Base-by-base conservation (phyloP, 2,797 vertebrate species). In the Rhadinocentrus ornatus region DNA sequence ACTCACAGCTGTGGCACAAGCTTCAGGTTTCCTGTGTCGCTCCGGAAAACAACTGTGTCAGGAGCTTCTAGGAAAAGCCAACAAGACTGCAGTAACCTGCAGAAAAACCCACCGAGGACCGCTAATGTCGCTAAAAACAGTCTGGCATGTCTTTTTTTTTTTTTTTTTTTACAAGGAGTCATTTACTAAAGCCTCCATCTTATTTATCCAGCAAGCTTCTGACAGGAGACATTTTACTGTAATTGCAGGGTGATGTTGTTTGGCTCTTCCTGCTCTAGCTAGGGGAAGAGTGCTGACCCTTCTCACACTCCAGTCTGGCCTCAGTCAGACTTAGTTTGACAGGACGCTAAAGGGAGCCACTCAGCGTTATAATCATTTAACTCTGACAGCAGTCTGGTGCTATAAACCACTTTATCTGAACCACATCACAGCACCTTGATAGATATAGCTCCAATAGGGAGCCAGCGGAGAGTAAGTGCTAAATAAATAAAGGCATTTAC, bases 1-100 rank as follows among this genome's bases (percentile, higher is more conserved):
- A 85, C 87, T 92, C 86, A 66, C 88, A 94, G 92, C 92, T 93
- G 91, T 89, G 86, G 89, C 89, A 90, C 82, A 86, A 86, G 81
- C 67, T 81, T 85, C 80, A 81, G 84, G 90, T 93, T 93, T 93
- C 92, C 90, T 91, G 90, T 75, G 88, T 89, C 70, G 76, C 83
- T 91, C 86, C 86, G 90, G 89, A 92, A 92, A 92, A 85, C 82
- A 88, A 88, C 84, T 69, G 69, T 72, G 77, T 89, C 83, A 73
- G 84, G 82, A 77, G 80, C 86, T 92, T 94, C 90, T 83, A 92
- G 89, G 89, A 91, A 93, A 90, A 73, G 66, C 75, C 32, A 50
- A 66, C 56, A 44, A 67, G 78, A 71, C 73, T 7, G 70, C 76
- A 72, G 75, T 78, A 84, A 16, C 60, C 26, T 0, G 3, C 52